Evolutionary conservation across 2,113 vertebrate genomes (phyloP), one percentile per base, ranked within the genome.

Genomic region (Hemichromis elongatus): DNA sequence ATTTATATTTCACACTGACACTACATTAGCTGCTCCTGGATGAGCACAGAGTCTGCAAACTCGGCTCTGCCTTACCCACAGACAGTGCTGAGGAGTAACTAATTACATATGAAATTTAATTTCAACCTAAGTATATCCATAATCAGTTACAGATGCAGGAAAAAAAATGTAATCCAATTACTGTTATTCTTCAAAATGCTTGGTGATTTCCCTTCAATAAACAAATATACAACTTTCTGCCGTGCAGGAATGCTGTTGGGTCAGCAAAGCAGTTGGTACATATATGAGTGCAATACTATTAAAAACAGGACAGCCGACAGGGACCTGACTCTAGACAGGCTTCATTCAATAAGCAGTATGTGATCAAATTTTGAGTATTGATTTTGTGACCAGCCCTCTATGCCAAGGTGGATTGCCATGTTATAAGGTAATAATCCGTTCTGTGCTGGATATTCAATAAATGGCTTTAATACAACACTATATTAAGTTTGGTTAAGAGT

Each of bases 1-100:
- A 92, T 93, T 93, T 92, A 94, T 92, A 93, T 90, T 92, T 94
- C 89, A 91, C 92, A 81, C 61, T 92, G 92, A 92, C 89, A 91
- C 83, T 85, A 88, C 93, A 95, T 91, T 92, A 93, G 93, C 89
- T 83, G 78, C 81, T 84, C 84, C 70, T 87, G 88, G 91, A 88
- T 91, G 90, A 91, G 87, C 90, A 89, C 90, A 88, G 70, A 47
- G 66, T 79, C 77, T 63, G 80, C 75, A 80, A 84, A 68, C 66
- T 42, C 57, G 11, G 55, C 82, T 79, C 50, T 61, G 57, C 68
- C 56, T 87, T 83, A 24, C 73, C 30, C 45, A 75, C 45, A 52
- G 18, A 28, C 45, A 52, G 70, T 33, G 45, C 14, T 1, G 6
- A 75, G 45, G 28, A 75, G 70, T 52, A 75, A 52, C 70, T 75